Evolutionary conservation across 2,113 vertebrate genomes (phyloP).

Genomic region (Jaculus jaculus): DNA sequence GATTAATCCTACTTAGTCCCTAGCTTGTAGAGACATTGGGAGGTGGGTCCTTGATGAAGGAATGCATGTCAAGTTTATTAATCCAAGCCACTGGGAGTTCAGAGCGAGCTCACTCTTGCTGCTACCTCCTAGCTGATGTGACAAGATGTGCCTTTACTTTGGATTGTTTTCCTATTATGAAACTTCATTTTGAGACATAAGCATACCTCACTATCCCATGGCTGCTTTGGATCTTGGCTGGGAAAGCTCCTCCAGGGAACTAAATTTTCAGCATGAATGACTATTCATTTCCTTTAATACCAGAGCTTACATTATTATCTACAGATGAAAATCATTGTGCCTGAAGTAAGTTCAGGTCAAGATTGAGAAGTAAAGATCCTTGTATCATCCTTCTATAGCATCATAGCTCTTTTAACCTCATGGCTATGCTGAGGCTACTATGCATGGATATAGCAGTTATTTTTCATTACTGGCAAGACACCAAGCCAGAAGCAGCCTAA

Average conservation of each 20-base stretch:
- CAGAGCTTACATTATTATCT: not conserved
- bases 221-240: not conserved
- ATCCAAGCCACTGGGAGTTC: too few relatives aligned
- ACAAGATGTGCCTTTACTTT: too few relatives aligned
- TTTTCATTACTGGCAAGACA: too few relatives aligned
- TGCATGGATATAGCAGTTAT: not conserved
- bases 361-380: not conserved
- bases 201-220: not conserved
- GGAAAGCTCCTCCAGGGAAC: not conserved
- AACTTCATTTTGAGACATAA: too few relatives aligned
- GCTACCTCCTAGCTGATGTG: too few relatives aligned
- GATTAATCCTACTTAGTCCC: too few relatives aligned
- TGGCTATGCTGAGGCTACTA: not conserved
- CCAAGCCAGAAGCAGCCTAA: too few relatives aligned
- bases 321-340: not conserved
- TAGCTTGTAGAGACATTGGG: too few relatives aligned
- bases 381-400: accelerated
- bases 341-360: not conserved
- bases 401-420: not conserved
- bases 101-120: too few relatives aligned
- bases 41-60: too few relatives aligned
- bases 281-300: not conserved
- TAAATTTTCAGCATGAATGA: not conserved
- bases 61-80: too few relatives aligned
- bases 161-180: too few relatives aligned